Evolutionary conservation across 2,797 vertebrate genomes (phyloP).

Genomic region (Mus minutoides): DNA sequence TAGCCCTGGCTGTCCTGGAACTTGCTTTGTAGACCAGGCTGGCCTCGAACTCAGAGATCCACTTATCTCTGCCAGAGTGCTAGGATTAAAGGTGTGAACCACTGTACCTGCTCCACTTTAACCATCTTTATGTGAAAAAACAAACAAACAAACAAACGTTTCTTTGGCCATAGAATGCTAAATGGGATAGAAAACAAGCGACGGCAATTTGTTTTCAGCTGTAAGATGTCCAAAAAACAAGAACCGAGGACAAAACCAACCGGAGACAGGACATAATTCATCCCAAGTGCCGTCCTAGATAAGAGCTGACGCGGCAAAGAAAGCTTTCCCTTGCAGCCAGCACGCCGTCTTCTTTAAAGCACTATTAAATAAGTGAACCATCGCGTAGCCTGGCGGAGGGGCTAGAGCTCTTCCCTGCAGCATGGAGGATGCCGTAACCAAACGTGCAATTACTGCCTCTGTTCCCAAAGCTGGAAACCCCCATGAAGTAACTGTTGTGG

Average conservation of each 20-base stretch:
- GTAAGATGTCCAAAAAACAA: not conserved
- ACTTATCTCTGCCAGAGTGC: not conserved
- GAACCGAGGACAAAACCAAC: not conserved
- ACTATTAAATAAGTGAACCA: not conserved
- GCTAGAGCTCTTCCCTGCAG: not conserved
- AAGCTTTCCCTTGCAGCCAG: conserved; percentile 3
- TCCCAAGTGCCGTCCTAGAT: not conserved
- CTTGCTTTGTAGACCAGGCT: not conserved
- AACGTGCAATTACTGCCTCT: conserved; percentile 38
- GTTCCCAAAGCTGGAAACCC: conserved; percentile 59
- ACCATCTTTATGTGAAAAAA: not conserved
- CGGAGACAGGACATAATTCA: not conserved
- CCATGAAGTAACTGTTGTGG: conserved; percentile 30
- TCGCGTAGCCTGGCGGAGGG: not conserved
- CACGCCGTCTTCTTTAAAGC: conserved; percentile 9
- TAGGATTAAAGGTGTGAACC: not conserved
- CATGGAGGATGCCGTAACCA: not conserved
- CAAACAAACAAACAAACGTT: no score
- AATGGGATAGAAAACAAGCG: not conserved
- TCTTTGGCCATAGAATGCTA: not conserved
- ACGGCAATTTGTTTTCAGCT: conserved; percentile 3
- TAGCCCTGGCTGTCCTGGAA: not conserved
- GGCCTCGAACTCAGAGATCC: not conserved
- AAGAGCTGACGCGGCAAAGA: not conserved
- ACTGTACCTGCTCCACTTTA: not conserved